Evolutionary conservation across 2,888 invertebrate species (phyloP).

Genomic region (Steromphala cineraria): DNA sequence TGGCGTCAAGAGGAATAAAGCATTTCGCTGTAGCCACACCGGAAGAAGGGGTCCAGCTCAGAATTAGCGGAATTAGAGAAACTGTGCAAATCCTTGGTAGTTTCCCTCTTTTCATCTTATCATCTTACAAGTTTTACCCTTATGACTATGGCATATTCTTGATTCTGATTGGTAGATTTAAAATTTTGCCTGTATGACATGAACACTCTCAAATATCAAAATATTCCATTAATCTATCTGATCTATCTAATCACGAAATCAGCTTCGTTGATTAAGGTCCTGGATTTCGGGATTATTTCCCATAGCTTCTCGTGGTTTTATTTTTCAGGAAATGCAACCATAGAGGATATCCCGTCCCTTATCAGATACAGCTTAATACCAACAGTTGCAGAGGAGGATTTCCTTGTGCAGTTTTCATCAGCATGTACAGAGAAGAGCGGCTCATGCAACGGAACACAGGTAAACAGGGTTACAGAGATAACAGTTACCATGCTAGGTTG

Average conservation of each 20-base stretch:
- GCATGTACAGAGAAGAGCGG: not conserved
- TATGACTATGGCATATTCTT: too few species aligned
- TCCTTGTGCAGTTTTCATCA: slow-evolving; percentile 39
- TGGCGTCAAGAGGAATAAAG: slow-evolving; percentile 44
- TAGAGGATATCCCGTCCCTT: slow-evolving; percentile 43
- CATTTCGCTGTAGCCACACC: slow-evolving; percentile 62
- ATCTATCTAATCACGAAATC: too few species aligned
- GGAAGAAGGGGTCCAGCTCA: slow-evolving; percentile 53
- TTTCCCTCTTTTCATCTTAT: not conserved
- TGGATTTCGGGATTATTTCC: not conserved
- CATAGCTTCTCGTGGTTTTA: too few species aligned
- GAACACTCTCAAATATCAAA: not conserved
- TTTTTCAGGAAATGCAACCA: slow-evolving; percentile 43
- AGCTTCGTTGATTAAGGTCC: too few species aligned
- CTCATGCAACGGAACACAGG: not conserved
- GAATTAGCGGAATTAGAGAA: slow-evolving; percentile 49
- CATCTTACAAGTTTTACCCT: too few species aligned
- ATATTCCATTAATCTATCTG: too few species aligned
- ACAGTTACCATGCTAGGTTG: too few species aligned
- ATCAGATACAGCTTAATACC: slow-evolving; percentile 43
- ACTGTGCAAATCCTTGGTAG: slow-evolving; percentile 59
- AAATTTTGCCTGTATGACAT: not conserved
- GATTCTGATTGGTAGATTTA: not conserved
- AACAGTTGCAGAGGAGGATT: slow-evolving; percentile 36
- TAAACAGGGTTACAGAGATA: too few species aligned